Conservation (phyloP, 2,113 vertebrate genomes). For the Spea multiplicata region DNA sequence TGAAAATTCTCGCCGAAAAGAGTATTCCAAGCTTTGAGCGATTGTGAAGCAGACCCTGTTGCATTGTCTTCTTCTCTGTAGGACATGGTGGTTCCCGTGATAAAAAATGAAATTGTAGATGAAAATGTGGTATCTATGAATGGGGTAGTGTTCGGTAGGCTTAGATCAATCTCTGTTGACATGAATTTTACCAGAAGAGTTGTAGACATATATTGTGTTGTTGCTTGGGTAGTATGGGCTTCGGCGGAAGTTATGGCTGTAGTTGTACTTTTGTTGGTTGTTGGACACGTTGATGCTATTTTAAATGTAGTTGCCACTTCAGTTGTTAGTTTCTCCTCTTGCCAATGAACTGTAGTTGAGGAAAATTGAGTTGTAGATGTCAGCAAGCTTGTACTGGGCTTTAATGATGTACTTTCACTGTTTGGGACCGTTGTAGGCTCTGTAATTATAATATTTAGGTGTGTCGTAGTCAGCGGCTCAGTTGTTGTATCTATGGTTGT, state of each 20-base stretch:
- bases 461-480: not conserved
- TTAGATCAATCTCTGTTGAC: not conserved
- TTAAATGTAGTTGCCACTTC: not conserved
- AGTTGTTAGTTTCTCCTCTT: not conserved
- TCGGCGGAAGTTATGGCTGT: not conserved
- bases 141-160: not conserved
- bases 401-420: too few relatives aligned
- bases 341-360: not conserved
- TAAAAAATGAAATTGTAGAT: accelerated
- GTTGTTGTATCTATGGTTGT: not conserved
- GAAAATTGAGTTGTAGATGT: not conserved
- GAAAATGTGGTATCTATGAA: not conserved
- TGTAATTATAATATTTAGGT: not conserved
- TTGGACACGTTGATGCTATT: not conserved
- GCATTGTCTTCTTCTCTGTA: accelerated
- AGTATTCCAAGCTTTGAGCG: not conserved
- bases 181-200: not conserved
- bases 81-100: accelerated
- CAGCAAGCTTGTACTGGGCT: not conserved
- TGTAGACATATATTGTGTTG: not conserved
- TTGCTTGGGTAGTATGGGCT: not conserved
- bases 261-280: not conserved
- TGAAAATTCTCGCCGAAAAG: accelerated
- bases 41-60: accelerated
- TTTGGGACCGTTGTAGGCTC: not conserved